phyloP scores from a whole-genome alignment of 1,140 invertebrate species.

The Eubasilissa regina region DNA sequence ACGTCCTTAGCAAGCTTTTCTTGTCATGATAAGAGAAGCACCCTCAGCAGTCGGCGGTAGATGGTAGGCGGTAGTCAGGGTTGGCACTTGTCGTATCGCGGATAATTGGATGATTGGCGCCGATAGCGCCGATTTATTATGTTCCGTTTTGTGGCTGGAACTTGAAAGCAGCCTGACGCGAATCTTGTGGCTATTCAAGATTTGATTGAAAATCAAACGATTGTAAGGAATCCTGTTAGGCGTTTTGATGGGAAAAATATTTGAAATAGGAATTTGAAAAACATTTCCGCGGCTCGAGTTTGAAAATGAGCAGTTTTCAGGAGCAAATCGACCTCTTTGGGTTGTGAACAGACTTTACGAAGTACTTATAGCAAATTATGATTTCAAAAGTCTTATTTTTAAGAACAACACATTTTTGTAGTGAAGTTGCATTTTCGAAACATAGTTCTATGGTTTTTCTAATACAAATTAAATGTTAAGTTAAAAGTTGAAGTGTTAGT shows the following conservation, averaged over 20 bases:
- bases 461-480: no score
- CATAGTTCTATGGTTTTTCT: no score
- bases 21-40: background rate
- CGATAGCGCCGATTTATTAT: background rate
- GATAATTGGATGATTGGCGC: slow-evolving; percentile 17
- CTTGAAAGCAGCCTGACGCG: background rate
- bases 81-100: background rate
- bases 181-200: slow-evolving; percentile 24
- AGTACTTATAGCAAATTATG: no score
- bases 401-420: no score
- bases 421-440: no score
- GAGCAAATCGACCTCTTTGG: background rate
- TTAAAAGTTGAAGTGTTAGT: no score
- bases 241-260: slow-evolving; percentile 1
- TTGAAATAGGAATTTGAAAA: background rate
- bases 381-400: no score
- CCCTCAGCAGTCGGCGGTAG: no score
- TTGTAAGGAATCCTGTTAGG: slow-evolving; percentile 40
- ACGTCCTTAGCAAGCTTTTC: background rate
- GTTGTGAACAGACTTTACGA: no score
- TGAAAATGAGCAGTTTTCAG: slow-evolving; percentile 28
- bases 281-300: background rate
- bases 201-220: slow-evolving; percentile 41
- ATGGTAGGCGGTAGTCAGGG: no score
- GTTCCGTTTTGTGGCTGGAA: background rate